These are phyloP conservation scores for Sebastes vulpes DNA, from an alignment of 2,797 vertebrate species.

Conservation along the genomic window DNA sequence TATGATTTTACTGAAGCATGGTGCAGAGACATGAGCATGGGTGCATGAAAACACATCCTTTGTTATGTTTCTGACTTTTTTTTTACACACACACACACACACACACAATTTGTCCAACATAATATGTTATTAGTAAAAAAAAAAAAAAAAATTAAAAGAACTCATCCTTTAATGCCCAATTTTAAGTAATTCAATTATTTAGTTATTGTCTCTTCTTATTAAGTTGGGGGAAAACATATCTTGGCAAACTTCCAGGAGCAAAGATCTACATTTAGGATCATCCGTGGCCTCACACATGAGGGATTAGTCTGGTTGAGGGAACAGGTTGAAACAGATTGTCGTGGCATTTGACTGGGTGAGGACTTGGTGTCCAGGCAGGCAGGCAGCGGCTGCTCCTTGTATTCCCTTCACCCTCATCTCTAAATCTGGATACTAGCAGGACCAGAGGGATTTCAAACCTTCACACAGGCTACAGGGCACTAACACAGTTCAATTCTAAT, in stretches of 20 bases:
- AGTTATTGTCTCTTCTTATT: conserved; percentile 7
- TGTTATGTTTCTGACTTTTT: background rate
- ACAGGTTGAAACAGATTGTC: conserved; percentile 62
- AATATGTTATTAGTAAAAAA: background rate
- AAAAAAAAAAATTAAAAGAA: background rate
- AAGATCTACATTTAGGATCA: conserved; percentile 61
- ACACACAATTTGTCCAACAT: background rate
- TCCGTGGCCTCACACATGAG: conserved; percentile 47
- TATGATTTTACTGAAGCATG: conserved; percentile 14
- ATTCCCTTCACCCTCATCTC: conserved; percentile 25
- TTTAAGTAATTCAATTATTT: background rate
- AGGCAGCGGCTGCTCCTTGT: background rate
- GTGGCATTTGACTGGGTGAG: conserved; percentile 63
- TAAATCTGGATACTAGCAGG: conserved; percentile 16
- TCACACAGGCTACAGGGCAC: background rate
- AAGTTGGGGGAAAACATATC: background rate
- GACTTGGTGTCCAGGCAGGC: conserved; percentile 36
- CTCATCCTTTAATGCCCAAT: background rate
- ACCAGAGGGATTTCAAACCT: conserved; percentile 25
- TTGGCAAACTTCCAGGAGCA: conserved; percentile 47
- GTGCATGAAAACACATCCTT: background rate
- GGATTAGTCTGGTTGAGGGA: conserved; percentile 64
- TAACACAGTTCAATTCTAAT: background rate
- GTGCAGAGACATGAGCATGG: conserved; percentile 6
- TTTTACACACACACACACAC: background rate